Evolutionary conservation across 1,140 invertebrate species (phyloP).

Genomic region (Drosophila busckii): DNA sequence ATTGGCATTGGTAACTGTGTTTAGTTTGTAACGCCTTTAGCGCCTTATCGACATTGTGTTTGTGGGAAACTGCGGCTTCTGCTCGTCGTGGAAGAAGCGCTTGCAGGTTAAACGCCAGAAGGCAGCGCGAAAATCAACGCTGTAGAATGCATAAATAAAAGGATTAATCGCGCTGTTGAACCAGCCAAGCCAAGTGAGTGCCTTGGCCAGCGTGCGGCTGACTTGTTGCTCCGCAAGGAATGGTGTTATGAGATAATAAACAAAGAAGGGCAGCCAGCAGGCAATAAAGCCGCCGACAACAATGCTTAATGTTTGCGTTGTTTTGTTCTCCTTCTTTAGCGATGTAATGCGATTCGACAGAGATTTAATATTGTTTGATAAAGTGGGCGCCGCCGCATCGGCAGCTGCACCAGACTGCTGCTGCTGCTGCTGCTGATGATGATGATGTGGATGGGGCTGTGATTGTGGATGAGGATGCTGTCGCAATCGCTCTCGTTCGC

Average conservation of each 20-base stretch:
- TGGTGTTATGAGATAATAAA: slow-evolving; percentile 90
- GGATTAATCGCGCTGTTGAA: slow-evolving; percentile 94
- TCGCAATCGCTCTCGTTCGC: slow-evolving; percentile 15
- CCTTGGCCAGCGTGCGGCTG: slow-evolving; percentile 85
- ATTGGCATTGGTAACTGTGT: too few relatives aligned
- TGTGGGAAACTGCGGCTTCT: slow-evolving; percentile 70
- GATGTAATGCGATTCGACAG: slow-evolving; percentile 82
- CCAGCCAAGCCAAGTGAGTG: slow-evolving; percentile 95
- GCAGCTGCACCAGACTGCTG: neutral
- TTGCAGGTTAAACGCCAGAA: slow-evolving; percentile 89
- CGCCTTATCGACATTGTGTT: slow-evolving; percentile 77
- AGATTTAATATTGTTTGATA: slow-evolving; percentile 51
- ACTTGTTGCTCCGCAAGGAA: slow-evolving; percentile 82
- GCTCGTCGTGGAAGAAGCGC: slow-evolving; percentile 78
- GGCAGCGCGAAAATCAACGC: slow-evolving; percentile 89
- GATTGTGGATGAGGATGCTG: slow-evolving; percentile 22
- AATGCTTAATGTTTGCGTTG: slow-evolving; percentile 93
- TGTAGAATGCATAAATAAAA: slow-evolving; percentile 94
- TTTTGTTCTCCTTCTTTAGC: slow-evolving; percentile 89
- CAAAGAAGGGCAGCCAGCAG: slow-evolving; percentile 94
- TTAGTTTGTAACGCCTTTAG: slow-evolving; percentile 30
- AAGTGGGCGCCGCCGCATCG: slow-evolving; percentile 14
- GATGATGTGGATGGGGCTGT: slow-evolving; percentile 43
- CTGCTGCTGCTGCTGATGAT: slow-evolving; percentile 23
- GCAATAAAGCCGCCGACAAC: slow-evolving; percentile 95